These are phyloP conservation scores for Porites rus DNA, from an alignment of 92 coral and sea anemone genomes.

Conservation along the genomic window DNA sequence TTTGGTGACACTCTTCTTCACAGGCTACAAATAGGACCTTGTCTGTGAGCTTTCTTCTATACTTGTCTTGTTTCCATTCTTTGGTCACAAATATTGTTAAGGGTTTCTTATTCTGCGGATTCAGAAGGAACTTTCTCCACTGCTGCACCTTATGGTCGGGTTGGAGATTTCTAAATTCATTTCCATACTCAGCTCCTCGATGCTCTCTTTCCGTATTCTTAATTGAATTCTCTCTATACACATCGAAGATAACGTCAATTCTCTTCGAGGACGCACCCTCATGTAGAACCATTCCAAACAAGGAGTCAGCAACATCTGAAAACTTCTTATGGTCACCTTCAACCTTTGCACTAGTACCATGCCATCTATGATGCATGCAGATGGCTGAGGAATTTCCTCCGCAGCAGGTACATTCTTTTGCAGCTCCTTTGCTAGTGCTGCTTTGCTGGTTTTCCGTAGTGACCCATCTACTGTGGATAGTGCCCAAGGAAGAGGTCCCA, in stretches of 20 bases:
- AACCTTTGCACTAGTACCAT: conserved; percentile 77
- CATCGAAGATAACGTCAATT: conserved; percentile 62
- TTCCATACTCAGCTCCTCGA: conserved; percentile 45
- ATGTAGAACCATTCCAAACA: conserved; percentile 26
- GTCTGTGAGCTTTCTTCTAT: conserved; percentile 35
- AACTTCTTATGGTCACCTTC: conserved; percentile 62
- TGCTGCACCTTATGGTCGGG: conserved; percentile 34
- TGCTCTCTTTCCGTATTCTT: conserved; percentile 63
- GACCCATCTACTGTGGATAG: conserved; percentile 56
- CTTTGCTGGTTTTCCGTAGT: conserved; percentile 26
- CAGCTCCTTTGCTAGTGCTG: conserved; percentile 31
- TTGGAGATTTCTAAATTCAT: conserved; percentile 48
- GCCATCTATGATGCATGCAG: conserved; percentile 66
- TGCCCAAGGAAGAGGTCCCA: conserved; percentile 75
- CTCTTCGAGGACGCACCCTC: conserved; percentile 47
- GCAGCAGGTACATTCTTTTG: conserved; percentile 45
- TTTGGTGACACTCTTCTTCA: conserved; percentile 44
- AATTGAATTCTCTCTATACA: conserved; percentile 54
- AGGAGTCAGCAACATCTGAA: conserved; percentile 49
- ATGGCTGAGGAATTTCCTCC: conserved; percentile 58
- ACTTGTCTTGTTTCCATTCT: conserved; percentile 43
- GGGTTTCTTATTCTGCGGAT: conserved; percentile 61
- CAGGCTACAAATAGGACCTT: conserved; percentile 48
- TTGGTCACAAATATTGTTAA: conserved; percentile 60
- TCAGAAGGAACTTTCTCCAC: conserved; percentile 55